These are phyloP conservation scores for Cisticola juncidis DNA, from an alignment of 2,113 vertebrate species.

Conservation along the genomic window DNA sequence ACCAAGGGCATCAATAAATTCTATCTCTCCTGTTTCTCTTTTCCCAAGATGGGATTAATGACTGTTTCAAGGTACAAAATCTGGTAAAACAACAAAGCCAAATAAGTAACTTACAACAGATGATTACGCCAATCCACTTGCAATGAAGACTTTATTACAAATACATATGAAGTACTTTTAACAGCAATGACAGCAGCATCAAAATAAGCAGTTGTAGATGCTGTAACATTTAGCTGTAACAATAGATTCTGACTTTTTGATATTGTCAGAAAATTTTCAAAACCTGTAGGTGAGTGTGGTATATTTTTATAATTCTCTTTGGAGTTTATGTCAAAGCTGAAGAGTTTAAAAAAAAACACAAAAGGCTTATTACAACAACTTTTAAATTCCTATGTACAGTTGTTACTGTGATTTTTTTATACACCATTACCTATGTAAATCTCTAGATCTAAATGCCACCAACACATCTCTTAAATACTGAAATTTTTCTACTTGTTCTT, in stretches of 20 bases:
- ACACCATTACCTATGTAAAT: accelerated
- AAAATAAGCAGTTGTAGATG: neutral
- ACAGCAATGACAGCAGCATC: neutral
- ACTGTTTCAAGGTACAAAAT: neutral
- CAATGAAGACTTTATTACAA: neutral
- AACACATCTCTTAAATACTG: neutral
- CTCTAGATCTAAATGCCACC: neutral
- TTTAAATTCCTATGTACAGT: neutral
- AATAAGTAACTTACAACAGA: neutral
- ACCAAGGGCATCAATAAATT: neutral
- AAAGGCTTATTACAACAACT: neutral
- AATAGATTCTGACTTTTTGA: neutral
- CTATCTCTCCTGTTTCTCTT: neutral
- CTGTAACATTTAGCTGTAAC: neutral
- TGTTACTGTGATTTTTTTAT: neutral
- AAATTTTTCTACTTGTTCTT: neutral
- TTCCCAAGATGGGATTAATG: neutral
- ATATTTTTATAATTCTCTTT: neutral
- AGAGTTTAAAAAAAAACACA: neutral
- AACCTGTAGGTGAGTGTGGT: neutral
- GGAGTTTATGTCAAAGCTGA: neutral
- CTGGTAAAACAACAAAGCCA: neutral
- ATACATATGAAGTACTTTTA: neutral
- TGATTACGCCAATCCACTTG: neutral
- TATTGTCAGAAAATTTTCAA: neutral